Evolutionary conservation across 2,888 invertebrate species (phyloP), one percentile per base, ranked within the genome.

Genomic region (Hypolimnas misippus): DNA sequence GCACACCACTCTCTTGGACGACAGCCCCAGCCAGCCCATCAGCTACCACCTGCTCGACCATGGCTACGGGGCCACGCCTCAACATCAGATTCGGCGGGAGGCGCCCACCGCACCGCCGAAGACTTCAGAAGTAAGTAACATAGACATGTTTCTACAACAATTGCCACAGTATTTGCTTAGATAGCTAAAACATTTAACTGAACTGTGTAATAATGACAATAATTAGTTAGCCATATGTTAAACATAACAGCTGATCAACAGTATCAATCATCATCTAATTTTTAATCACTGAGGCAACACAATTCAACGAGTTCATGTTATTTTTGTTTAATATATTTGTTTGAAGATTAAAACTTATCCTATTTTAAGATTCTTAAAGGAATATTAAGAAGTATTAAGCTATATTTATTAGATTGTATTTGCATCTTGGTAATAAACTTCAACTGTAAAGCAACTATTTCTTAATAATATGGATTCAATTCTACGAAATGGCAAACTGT

Each of bases 31-130:
- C 77, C 92, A 92, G 81, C 87, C 92, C 74, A 89, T 93, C 76
- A 95, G 95, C 87, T 95, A 95, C 72, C 97, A 97, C 87, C 93
- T 97, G 76, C 93, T 96, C 75, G 97, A 97, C 86, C 97, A 97
- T 82, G 97, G 96, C 74, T 97, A 97, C 90, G 97, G 97, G 72
- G 96, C 96, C 76, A 96, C 96, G 70, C 96, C 96, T 67, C 94
- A 95, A 80, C 94, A 94, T 76, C 95, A 94, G 84, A 93, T 94
- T 72, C 92, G 94, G 77, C 92, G 93, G 69, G 92, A 93, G 86
- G 93, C 88, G 79, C 92, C 86, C 73, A 80, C 90, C 70, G 89
- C 86, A 79, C 92, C 93, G 81, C 92, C 93, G 81, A 93, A 92
- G 84, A 92, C 92, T 74, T 93, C 94, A 69, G 92, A 92, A 85